These are phyloP conservation scores for Sorex fumeus DNA, from an alignment of 2,113 vertebrate species.

Conservation along the genomic window DNA sequence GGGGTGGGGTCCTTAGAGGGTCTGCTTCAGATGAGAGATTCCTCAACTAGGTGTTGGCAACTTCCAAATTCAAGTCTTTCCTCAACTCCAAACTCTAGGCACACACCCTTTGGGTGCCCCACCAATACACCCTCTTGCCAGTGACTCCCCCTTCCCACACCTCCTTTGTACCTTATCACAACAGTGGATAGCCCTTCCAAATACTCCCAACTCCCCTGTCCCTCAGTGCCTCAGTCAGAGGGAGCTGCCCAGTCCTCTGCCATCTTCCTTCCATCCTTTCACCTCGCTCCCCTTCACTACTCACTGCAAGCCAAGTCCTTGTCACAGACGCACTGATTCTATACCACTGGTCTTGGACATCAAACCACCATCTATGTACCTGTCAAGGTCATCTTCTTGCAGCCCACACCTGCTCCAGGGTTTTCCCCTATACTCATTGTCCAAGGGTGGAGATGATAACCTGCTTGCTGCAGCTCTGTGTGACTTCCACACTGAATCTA, in stretches of 20 bases:
- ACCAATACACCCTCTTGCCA: too few species aligned
- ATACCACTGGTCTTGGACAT: neutral
- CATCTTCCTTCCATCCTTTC: neutral
- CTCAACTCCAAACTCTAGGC: neutral
- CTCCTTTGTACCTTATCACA: neutral
- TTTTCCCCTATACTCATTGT: neutral
- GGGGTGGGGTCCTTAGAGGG: too few species aligned
- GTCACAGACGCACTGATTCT: neutral
- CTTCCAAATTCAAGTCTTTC: neutral
- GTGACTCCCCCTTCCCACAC: rapidly evolving
- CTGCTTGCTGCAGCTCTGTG: rapidly evolving
- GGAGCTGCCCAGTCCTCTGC: neutral
- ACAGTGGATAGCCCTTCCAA: neutral
- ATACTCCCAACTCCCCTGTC: neutral
- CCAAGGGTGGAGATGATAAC: neutral
- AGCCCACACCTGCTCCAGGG: neutral
- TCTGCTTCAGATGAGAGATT: too few species aligned
- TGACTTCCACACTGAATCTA: too few species aligned
- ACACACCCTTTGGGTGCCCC: neutral
- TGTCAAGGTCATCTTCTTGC: neutral
- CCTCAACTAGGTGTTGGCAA: too few species aligned
- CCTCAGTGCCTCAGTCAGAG: neutral
- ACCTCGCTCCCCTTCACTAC: neutral
- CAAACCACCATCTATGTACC: neutral
- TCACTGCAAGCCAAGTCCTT: neutral